Percentiles rank a stretch among this genome's conserved stretches.
These are phyloP conservation scores for Nephrotoma appendiculata DNA, from an alignment of 2,888 invertebrate species.

Conservation along the genomic window DNA sequence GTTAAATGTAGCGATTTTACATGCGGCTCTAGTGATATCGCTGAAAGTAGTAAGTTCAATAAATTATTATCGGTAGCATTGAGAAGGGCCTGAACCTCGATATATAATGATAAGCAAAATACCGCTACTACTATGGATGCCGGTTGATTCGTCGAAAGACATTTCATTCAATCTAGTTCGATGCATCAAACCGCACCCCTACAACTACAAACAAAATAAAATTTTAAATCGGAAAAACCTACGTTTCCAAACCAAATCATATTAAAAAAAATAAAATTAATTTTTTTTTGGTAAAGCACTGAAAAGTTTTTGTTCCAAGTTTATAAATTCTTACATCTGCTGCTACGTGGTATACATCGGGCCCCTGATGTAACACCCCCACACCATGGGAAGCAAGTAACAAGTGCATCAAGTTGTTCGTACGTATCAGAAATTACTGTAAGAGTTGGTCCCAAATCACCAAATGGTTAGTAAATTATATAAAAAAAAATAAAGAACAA, in stretches of 20 bases:
- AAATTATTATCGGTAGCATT: not conserved
- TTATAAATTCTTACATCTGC: conserved; percentile 40
- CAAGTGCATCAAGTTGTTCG: conserved; percentile 59
- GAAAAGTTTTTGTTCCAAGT: not conserved
- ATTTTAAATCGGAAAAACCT: not conserved
- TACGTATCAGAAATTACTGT: conserved; percentile 45
- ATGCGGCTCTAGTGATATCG: conserved; percentile 61
- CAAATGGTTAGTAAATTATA: not conserved
- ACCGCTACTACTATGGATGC: not conserved
- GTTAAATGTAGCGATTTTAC: conserved; percentile 78
- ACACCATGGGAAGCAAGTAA: conserved; percentile 67
- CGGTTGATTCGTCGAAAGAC: not conserved
- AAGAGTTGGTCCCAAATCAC: not conserved
- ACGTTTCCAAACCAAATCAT: not conserved
- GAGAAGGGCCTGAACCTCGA: not conserved
- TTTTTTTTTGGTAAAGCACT: conserved; percentile 1
- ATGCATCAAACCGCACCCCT: not conserved
- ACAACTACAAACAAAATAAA: conserved; percentile 4
- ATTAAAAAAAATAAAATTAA: not conserved
- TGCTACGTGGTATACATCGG: conserved; percentile 45
- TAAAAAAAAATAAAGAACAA: not conserved
- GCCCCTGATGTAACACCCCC: conserved; percentile 41
- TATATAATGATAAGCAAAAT: not conserved
- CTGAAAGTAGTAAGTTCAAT: conserved; percentile 26
- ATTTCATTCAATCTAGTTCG: not conserved